Conservation (phyloP, 1,140 invertebrate species). For the Dinoponera quadriceps region DNA sequence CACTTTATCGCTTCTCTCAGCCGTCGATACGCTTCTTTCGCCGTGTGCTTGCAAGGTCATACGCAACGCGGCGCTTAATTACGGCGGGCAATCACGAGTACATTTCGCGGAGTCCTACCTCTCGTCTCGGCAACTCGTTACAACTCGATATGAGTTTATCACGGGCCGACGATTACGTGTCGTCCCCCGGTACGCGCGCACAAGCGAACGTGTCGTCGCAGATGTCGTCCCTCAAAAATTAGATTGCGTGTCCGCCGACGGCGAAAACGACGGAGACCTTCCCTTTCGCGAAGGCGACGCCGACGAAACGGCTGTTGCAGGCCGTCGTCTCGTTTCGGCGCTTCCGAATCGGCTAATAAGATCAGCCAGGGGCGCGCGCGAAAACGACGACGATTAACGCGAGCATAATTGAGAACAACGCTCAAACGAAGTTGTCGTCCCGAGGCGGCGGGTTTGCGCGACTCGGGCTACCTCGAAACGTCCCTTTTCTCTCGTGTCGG, state of each 20-base stretch:
- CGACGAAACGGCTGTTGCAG: slow-evolving; percentile 32
- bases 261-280: slow-evolving; percentile 10
- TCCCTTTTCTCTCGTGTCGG: slow-evolving; percentile 31
- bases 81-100: too few relatives aligned
- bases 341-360: slow-evolving; percentile 55
- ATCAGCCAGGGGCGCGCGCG: slow-evolving; percentile 15
- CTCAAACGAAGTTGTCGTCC: slow-evolving; percentile 59
- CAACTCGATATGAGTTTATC: not conserved
- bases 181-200: slow-evolving; percentile 3
- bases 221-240: slow-evolving; percentile 44
- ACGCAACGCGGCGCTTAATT: too few relatives aligned
- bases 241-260: slow-evolving; percentile 51
- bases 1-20: too few relatives aligned
- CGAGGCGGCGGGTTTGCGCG: slow-evolving; percentile 43
- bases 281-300: slow-evolving; percentile 39
- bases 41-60: too few relatives aligned
- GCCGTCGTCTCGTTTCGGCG: slow-evolving; percentile 40
- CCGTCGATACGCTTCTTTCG: too few relatives aligned
- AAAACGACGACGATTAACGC: slow-evolving; percentile 54
- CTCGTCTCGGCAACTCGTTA: slow-evolving; percentile 12
- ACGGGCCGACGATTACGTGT: slow-evolving; percentile 7
- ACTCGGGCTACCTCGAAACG: slow-evolving; percentile 25
- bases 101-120: not conserved
- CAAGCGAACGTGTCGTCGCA: not conserved
- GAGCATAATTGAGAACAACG: slow-evolving; percentile 63